A percentile compares a stretch with the other conserved stretches of the same genome.
Evolutionary conservation across 2,797 vertebrate species (phyloP).

Genomic region (Sebastes matsubarae): DNA sequence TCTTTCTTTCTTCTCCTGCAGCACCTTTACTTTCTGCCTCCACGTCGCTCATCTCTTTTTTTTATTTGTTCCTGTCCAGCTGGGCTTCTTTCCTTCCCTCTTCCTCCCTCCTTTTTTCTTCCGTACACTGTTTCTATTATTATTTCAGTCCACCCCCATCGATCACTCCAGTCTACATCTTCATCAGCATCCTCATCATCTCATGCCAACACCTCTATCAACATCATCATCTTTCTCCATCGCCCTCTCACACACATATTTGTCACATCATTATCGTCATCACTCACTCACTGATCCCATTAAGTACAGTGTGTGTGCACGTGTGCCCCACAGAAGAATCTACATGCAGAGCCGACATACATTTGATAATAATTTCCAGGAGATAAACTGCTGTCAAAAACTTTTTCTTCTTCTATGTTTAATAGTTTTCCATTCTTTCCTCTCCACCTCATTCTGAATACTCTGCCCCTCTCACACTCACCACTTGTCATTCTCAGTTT

Average conservation of each 20-base stretch:
- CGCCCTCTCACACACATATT: neutral
- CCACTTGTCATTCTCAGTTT: neutral
- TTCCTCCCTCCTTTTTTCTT: neutral
- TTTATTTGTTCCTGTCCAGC: slow-evolving; percentile 2
- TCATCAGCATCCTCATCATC: neutral
- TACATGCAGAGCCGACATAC: neutral
- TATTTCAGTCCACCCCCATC: neutral
- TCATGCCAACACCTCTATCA: neutral
- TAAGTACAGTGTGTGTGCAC: neutral
- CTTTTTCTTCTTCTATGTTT: neutral
- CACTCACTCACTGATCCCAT: neutral
- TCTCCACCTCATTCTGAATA: neutral
- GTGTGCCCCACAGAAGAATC: neutral
- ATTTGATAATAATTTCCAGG: slow-evolving; percentile 26
- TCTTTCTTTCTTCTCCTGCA: neutral
- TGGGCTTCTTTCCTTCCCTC: neutral
- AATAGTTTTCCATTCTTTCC: slow-evolving; percentile 8
- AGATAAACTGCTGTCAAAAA: neutral
- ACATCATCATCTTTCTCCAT: neutral
- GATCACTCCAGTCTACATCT: neutral
- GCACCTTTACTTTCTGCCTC: neutral
- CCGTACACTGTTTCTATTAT: neutral
- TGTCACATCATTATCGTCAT: slow-evolving; percentile 14
- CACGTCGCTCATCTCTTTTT: neutral
- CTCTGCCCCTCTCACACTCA: neutral